Percentiles rank a stretch among this genome's conserved stretches.
These are phyloP conservation scores for Drosophila niveifrons DNA, from an alignment of 2,888 invertebrate species.

Conservation along the genomic window DNA sequence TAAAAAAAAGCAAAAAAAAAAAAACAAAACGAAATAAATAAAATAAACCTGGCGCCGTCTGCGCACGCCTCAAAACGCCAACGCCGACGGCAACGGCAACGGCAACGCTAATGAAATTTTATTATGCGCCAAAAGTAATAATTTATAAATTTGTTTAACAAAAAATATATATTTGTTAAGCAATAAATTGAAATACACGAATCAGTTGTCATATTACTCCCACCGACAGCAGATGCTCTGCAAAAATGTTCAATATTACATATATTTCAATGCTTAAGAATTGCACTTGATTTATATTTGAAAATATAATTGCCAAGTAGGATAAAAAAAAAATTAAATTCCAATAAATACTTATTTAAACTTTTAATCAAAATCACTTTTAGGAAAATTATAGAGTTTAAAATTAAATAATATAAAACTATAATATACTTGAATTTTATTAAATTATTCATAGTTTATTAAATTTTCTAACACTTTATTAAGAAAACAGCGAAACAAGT, in stretches of 20 bases:
- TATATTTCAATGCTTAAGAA: background rate
- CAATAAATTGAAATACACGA: conserved; percentile 68
- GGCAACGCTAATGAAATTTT: conserved; percentile 76
- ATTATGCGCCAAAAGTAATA: conserved; percentile 75
- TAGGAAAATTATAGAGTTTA: no score
- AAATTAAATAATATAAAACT: no score
- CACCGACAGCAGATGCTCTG: conserved; percentile 7
- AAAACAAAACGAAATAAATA: conserved; percentile 4
- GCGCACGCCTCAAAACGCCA: conserved; percentile 63
- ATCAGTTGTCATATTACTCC: conserved; percentile 58
- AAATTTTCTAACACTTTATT: no score
- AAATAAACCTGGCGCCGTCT: conserved; percentile 63
- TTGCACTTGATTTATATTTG: background rate
- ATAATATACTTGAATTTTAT: no score
- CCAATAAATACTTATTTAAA: no score
- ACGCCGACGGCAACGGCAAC: conserved; percentile 39
- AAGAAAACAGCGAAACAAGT: no score
- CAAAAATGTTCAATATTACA: background rate
- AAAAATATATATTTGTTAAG: conserved; percentile 73
- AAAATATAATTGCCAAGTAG: no score
- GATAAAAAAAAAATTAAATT: no score
- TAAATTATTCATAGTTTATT: no score
- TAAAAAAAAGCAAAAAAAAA: background rate
- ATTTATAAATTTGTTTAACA: conserved; percentile 78
- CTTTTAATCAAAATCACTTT: no score